Percentiles rank a stretch among this genome's conserved stretches.
Conservation (phyloP, 2,888 invertebrate genomes). For the Cataglyphis cursor region DNA sequence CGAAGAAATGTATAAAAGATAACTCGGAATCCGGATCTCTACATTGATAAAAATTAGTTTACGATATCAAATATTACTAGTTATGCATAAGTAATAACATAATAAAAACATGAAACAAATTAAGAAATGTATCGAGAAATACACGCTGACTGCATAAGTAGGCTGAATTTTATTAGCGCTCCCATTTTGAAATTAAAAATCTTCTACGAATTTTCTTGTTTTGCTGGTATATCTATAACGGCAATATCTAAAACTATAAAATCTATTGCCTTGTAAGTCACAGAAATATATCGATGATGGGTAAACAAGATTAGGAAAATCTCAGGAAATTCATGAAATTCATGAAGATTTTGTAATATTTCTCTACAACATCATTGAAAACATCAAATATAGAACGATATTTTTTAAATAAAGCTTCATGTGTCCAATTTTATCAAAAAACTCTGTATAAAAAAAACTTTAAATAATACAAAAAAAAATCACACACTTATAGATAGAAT, state of each 20-base stretch:
- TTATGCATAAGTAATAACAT: slow-evolving; percentile 1
- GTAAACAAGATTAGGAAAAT: background rate
- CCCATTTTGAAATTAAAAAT: slow-evolving; percentile 5
- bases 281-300: background rate
- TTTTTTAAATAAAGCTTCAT: background rate
- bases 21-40: background rate
- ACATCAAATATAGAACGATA: background rate
- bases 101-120: background rate
- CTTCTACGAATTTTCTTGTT: slow-evolving; percentile 5
- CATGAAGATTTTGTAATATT: background rate
- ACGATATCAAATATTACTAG: background rate
- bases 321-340: background rate
- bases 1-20: background rate
- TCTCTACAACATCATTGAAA: too few relatives aligned
- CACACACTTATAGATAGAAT: background rate
- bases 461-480: background rate
- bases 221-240: slow-evolving; percentile 11
- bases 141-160: slow-evolving; percentile 29
- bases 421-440: background rate
- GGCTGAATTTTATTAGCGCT: slow-evolving; percentile 37
- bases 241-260: background rate
- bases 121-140: background rate
- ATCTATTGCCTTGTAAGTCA: background rate
- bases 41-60: background rate
- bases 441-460: background rate